Conservation (phyloP, 2,888 invertebrate genomes). For the Venustoraphidia nigricollis region DNA sequence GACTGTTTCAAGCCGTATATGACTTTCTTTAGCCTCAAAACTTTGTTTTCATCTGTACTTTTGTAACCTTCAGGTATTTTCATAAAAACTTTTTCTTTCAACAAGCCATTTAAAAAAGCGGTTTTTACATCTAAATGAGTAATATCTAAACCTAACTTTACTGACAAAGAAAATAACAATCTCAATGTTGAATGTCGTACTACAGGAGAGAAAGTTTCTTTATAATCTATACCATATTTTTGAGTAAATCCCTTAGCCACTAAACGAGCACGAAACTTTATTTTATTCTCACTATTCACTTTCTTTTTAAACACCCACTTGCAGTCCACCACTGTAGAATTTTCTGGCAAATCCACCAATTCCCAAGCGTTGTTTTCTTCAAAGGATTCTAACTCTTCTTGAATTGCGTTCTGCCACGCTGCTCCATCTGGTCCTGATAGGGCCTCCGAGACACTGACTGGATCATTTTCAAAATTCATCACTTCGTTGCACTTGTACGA, state of each 20-base stretch:
- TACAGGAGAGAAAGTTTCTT: slow-evolving; percentile 4
- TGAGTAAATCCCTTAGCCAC: slow-evolving; percentile 11
- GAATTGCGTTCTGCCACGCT: slow-evolving; percentile 15
- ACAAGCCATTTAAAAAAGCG: slow-evolving; percentile 7
- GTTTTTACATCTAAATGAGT: slow-evolving; percentile 9
- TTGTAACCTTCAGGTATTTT: slow-evolving; percentile 4
- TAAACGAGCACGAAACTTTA: slow-evolving; percentile 13
- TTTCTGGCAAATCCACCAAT: slow-evolving; percentile 12
- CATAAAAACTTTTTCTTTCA: slow-evolving; percentile 9
- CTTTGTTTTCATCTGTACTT: background rate
- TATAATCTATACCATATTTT: slow-evolving; percentile 6
- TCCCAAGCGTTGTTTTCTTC: slow-evolving; percentile 17
- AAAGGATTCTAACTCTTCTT: slow-evolving; percentile 16
- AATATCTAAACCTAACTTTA: slow-evolving; percentile 5
- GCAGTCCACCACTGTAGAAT: slow-evolving; percentile 13
- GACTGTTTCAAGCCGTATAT: slow-evolving; percentile 7
- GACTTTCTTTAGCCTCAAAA: background rate
- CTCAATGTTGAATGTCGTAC: slow-evolving; percentile 7
- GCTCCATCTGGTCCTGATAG: slow-evolving; percentile 13
- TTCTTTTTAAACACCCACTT: slow-evolving; percentile 19
- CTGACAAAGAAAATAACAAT: slow-evolving; percentile 6
- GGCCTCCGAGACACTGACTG: slow-evolving; percentile 12
- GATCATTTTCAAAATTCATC: slow-evolving; percentile 6
- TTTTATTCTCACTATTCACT: slow-evolving; percentile 10
- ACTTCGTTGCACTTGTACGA: slow-evolving; percentile 7